A percentile compares a stretch with the other conserved stretches of the same genome.
These are phyloP conservation scores for Sphyrna mokarran DNA, from an alignment of 2,113 vertebrate species.

Conservation along the genomic window DNA sequence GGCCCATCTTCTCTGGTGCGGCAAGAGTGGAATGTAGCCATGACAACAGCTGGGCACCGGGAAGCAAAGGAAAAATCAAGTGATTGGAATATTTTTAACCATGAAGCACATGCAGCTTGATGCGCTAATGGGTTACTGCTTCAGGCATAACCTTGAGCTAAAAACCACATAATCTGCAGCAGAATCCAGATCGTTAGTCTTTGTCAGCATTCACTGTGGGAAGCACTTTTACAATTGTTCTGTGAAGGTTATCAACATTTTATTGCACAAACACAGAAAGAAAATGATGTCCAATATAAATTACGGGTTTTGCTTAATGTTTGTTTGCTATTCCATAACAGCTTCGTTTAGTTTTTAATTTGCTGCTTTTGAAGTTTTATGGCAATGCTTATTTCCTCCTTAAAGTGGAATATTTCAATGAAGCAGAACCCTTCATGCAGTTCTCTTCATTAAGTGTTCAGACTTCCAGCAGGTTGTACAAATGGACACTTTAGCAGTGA, in stretches of 20 bases:
- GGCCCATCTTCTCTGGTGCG: neutral
- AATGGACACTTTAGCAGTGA: neutral
- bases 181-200: conserved; percentile 34
- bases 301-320: neutral
- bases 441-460: neutral
- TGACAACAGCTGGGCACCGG: conserved; percentile 23
- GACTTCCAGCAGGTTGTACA: neutral
- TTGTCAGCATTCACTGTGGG: conserved; percentile 27
- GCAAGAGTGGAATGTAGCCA: neutral
- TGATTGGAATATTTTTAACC: conserved; percentile 21
- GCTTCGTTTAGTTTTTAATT: neutral
- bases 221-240: conserved; percentile 29
- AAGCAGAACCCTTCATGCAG: neutral
- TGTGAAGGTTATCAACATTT: conserved; percentile 31
- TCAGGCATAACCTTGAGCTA: conserved; percentile 35
- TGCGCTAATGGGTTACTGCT: neutral
- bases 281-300: neutral
- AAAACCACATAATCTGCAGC: conserved; percentile 29
- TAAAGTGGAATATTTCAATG: neutral
- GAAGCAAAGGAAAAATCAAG: conserved; percentile 16
- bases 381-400: neutral
- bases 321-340: neutral
- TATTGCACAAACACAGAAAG: neutral
- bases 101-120: neutral
- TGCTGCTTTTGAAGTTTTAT: neutral